Conservation (phyloP, 2,888 invertebrate genomes). For the Yponomeuta sedellus region DNA sequence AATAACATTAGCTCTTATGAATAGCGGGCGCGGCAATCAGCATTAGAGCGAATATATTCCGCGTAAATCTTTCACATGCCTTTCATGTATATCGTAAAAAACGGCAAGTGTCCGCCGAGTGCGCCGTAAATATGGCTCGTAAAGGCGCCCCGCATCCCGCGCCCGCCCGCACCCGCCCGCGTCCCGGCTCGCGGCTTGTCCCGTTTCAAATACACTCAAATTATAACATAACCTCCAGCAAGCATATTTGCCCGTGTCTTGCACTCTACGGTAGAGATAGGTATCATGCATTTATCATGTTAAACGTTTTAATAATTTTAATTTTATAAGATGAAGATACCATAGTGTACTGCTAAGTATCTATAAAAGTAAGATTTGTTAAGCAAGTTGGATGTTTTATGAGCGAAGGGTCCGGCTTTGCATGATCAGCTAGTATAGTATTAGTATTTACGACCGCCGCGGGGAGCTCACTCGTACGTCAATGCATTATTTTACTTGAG, state of each 20-base stretch:
- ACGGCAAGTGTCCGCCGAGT: slow-evolving; percentile 63
- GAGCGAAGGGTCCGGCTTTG: slow-evolving; percentile 27
- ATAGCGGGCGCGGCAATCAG: slow-evolving; percentile 51
- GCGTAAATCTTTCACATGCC: slow-evolving; percentile 72
- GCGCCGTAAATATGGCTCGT: slow-evolving; percentile 67
- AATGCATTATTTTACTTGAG: not conserved
- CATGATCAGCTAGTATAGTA: slow-evolving; percentile 40
- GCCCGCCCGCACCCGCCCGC: not conserved
- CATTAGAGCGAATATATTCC: slow-evolving; percentile 72
- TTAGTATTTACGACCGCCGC: slow-evolving; percentile 27
- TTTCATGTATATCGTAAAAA: slow-evolving; percentile 76
- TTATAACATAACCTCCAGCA: slow-evolving; percentile 25
- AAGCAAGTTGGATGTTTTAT: too few relatives aligned
- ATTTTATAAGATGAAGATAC: too few relatives aligned
- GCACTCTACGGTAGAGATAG: too few relatives aligned
- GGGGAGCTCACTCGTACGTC: not conserved
- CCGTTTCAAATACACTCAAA: slow-evolving; percentile 25
- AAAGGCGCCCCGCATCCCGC: slow-evolving; percentile 36
- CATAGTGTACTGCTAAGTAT: too few relatives aligned
- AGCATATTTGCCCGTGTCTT: too few relatives aligned
- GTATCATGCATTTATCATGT: too few relatives aligned
- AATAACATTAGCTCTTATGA: slow-evolving; percentile 52
- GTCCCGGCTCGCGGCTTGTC: too few relatives aligned
- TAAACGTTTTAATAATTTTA: too few relatives aligned
- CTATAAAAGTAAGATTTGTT: too few relatives aligned